These are phyloP conservation scores for Mycteria americana DNA, from an alignment of 2,797 vertebrate species.

Conservation along the genomic window DNA sequence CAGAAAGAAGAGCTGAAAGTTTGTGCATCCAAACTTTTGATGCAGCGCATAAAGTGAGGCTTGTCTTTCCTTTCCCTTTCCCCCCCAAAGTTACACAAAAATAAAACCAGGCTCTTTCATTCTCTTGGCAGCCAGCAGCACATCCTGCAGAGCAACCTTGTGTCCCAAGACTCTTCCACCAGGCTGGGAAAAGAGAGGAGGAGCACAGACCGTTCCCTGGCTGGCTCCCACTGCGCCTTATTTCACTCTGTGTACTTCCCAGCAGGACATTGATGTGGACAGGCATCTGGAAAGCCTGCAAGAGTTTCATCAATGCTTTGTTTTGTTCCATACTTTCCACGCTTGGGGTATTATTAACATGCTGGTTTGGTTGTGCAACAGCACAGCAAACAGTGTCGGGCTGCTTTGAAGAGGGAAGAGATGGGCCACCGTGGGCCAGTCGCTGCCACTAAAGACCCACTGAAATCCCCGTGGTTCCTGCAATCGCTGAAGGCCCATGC, in stretches of 20 bases:
- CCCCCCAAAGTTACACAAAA: background rate
- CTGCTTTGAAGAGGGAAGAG: conserved; percentile 18
- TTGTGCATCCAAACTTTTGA: background rate
- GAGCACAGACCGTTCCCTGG: background rate
- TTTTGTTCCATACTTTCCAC: background rate
- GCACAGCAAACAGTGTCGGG: accelerated
- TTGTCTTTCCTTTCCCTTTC: background rate
- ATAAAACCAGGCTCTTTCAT: background rate
- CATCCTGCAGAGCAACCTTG: background rate
- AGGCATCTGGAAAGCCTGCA: conserved; percentile 8
- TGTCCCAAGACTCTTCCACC: background rate
- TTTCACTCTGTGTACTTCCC: background rate
- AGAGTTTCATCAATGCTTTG: background rate
- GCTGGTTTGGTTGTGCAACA: conserved; percentile 6
- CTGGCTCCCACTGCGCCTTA: background rate
- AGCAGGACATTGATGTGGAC: background rate
- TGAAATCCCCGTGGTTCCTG: background rate
- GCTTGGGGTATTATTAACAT: background rate
- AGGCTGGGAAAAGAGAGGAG: background rate
- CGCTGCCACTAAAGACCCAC: background rate
- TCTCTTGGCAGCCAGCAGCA: conserved; percentile 15
- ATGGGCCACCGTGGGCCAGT: background rate
- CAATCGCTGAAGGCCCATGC: background rate
- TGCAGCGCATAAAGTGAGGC: background rate
- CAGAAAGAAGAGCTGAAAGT: background rate